Base-by-base conservation (phyloP, 2,797 vertebrate genomes). In the Brachyalestes nurse region DNA sequence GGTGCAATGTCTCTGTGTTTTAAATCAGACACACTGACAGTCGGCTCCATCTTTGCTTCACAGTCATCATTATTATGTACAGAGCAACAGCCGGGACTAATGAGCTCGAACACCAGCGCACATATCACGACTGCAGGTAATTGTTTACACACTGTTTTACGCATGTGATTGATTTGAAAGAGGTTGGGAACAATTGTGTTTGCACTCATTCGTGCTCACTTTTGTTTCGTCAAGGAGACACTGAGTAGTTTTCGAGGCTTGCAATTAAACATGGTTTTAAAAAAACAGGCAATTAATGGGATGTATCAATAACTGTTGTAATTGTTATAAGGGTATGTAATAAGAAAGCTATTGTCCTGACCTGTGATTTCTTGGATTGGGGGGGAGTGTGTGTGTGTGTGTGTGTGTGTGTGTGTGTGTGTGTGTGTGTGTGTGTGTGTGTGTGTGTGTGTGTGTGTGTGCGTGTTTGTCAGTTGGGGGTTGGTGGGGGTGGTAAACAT, bases 141-240 rank as follows among this genome's bases (percentile, higher is more conserved):
- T 84, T 87, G 81, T 82, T 87, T 83, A 77, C 83, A 86, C 69
- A 73, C 61, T 69, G 71, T 79, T 77, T 83, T 77, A 72, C 40
- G 19, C 72, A 55, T 70, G 79, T 80, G 60, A 78, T 79, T 78
- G 66, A 61, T 82, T 81, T 75, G 79, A 75, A 72, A 73, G 64
- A 83, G 45, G 72, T 74, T 69, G 65, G 72, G 60, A 81, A 81
- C 82, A 71, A 74, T 72, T 75, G 75, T 53, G 47, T 72, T 83
- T 76, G 49, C 78, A 65, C 80, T 84, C 40, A 75, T 81, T 86
- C 61, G 40, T 8, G 64, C 13, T 51, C 51, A 23, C 19, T 72
- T 80, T 51, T 34, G 25, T 79, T 72, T 23, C 58, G 1, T 65
- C 45, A 81, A 65, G 16, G 55, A 69, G 60, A 78, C 64, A 21